Evolutionary conservation across 2,888 invertebrate genomes (phyloP), one percentile per base, ranked within the genome.

Genomic region (Craniophora ligustri): DNA sequence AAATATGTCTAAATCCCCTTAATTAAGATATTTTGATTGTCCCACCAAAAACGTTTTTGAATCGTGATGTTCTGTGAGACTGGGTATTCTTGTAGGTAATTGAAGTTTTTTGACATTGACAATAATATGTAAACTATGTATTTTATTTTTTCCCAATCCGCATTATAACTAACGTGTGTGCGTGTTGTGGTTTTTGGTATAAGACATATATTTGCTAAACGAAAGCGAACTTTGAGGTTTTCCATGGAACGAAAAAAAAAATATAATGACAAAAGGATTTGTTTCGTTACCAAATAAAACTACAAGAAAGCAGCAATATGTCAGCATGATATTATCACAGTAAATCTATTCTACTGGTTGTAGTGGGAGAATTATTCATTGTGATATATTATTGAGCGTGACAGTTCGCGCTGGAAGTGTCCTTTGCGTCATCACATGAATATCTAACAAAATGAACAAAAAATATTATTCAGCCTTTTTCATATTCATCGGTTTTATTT

Each of bases 401-500:
- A 32, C 45, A 48, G 55, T 44, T 58, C 40, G 40, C 61, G 23
- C 46, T 10, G 38, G 35, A 26, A 15, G 46, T 46, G 48, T 54
- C 61, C 58, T 59, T 56, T 36, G 61, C 39, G 54, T 54, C 62
- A 50, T 70, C 61, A 60, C 54, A 53, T 55, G 55, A 62, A 58
- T 58, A 62, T 48, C 56, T 42, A 58, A 34, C 41, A 54, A 53
- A 62, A 61, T 68, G 56, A 13, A 48, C 38, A 47, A 63, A 71
- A 63, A 61, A 60, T 67, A 63, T 55, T 53, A 68, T 57, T 57
- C 56, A 44, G 45, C 44, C 58, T 61, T 62, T 60, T 69, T 64
- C 63, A 69, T 64, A 73, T 73, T 71, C 74, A 63, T 66, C 60
- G 69, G 68, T 61, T 73, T 68, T 73, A 71, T 69, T 73, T 66